Conservation (phyloP, 1,140 invertebrate species). For the Drosophila micromelanica region DNA sequence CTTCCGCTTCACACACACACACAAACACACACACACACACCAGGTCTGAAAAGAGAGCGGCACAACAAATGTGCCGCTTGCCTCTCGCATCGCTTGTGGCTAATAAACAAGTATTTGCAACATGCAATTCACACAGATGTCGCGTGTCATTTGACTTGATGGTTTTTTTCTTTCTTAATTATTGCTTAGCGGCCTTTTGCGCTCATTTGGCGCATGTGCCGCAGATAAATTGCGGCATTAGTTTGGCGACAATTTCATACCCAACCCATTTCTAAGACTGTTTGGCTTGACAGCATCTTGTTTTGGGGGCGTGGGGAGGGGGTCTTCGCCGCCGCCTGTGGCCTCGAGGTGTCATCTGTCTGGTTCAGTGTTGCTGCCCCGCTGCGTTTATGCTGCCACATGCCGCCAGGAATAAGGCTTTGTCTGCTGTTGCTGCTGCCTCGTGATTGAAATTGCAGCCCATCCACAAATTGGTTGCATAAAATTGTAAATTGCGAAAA, state of each 20-base stretch:
- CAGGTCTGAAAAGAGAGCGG: not conserved
- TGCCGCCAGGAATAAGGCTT: not conserved
- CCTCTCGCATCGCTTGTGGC: slow-evolving; percentile 14
- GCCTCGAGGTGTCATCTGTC: slow-evolving; percentile 59
- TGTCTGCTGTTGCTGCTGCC: not conserved
- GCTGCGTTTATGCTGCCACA: slow-evolving; percentile 26
- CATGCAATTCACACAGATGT: slow-evolving; percentile 10
- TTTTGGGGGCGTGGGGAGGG: not conserved
- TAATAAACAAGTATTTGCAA: slow-evolving; percentile 24
- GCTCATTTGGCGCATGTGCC: slow-evolving; percentile 28
- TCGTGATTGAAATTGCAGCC: slow-evolving; percentile 29
- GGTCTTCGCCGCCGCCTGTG: slow-evolving; percentile 36
- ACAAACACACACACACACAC: slow-evolving; percentile 18
- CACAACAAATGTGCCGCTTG: slow-evolving; percentile 10
- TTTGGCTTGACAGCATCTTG: slow-evolving; percentile 61
- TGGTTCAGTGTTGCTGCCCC: slow-evolving; percentile 4
- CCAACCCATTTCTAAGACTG: slow-evolving; percentile 38
- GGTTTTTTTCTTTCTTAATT: slow-evolving; percentile 43
- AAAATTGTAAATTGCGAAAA: not conserved
- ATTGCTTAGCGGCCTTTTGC: slow-evolving; percentile 16
- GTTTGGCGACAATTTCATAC: slow-evolving; percentile 27
- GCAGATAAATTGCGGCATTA: slow-evolving; percentile 51
- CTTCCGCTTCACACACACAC: slow-evolving; percentile 38
- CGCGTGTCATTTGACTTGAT: slow-evolving; percentile 39
- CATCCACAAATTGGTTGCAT: slow-evolving; percentile 28